Base-by-base conservation (phyloP, 1,140 invertebrate species). In the Cherax destructor region DNA sequence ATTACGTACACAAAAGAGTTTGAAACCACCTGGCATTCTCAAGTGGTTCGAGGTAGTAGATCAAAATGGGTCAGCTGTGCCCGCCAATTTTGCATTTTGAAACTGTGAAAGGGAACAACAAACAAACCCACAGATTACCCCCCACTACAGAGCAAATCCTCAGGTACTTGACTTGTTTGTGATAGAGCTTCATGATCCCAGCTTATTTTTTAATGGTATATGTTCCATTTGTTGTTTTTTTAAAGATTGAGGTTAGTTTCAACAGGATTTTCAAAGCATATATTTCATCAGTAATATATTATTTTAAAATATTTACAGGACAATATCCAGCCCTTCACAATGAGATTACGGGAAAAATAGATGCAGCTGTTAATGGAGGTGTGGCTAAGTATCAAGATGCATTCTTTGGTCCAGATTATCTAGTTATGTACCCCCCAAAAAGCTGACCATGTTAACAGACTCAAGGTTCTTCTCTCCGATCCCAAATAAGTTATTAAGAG, bases 351-450 rank as follows among this genome's bases (percentile, higher is more conserved):
- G 98, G 98, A 24, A 98, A 98, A 50, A 98, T 99, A 91, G 98
- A 99, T 94, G 98, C 98, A 0, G 98, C 98, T 93, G 98, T 99
- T 0, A 98, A 98, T 96, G 98, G 98, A n/a, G 98, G 98, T 11
- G 97, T 99, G 81, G 97, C 97, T 59, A 99, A 99, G 94, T 99
- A 99, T 94, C 98, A 98, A 93, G 97, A 98, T 93, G 98, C 98
- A 6, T 99, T 99, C 94, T 97, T 99, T 81, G 97, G 96, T 4
- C 95, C 97, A 5, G 97, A 98, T 90, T 99, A 98, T 94, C 95
- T 96, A 0, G 95, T 96, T n/a, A 93, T 94, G 4, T 96, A 97
- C 94, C 96, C 97, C n/a, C 2, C 96, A 97, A 7, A 96, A 97
- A 93, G 95, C 96, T 56, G 96, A 96, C 0, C 96, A 98, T 93